Percentiles rank a stretch among this genome's conserved stretches.
Conservation (phyloP, 2,888 invertebrate genomes). For the Clitarchus hookeri region DNA sequence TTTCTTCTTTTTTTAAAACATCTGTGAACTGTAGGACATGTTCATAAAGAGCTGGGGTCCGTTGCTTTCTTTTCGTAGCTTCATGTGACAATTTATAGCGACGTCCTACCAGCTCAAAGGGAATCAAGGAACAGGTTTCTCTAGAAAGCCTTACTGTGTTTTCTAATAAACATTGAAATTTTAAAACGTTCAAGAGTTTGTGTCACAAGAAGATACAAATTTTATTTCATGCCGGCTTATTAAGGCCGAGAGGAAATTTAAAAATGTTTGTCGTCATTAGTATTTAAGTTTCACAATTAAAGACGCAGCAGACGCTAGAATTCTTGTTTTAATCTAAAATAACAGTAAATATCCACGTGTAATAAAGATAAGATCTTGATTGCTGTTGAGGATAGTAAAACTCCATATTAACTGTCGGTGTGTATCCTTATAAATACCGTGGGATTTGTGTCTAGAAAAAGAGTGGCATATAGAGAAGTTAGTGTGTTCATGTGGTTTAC, state of each 20-base stretch:
- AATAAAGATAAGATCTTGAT: conserved; percentile 21
- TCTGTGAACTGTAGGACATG: not conserved
- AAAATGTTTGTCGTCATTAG: conserved; percentile 14
- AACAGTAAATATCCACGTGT: not conserved
- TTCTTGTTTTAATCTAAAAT: conserved; percentile 23
- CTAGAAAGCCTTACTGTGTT: not conserved
- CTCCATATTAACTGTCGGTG: not conserved
- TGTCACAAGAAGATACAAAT: not conserved
- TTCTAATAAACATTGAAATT: conserved; percentile 9
- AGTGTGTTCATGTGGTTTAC: no score
- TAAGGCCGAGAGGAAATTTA: not conserved
- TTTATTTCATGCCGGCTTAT: not conserved
- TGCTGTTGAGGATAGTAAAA: conserved; percentile 19
- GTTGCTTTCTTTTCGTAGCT: not conserved
- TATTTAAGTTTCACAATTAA: conserved; percentile 5
- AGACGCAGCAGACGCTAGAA: conserved; percentile 1
- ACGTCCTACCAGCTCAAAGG: not conserved
- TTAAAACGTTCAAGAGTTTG: not conserved
- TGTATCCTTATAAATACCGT: not conserved
- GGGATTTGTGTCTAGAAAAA: not conserved
- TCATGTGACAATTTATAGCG: not conserved
- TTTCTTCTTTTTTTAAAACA: not conserved
- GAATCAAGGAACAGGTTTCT: not conserved
- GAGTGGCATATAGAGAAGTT: not conserved
- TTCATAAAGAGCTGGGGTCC: not conserved